These are phyloP conservation scores for Alosa sapidissima DNA, from an alignment of 2,797 vertebrate species.

Conservation along the genomic window DNA sequence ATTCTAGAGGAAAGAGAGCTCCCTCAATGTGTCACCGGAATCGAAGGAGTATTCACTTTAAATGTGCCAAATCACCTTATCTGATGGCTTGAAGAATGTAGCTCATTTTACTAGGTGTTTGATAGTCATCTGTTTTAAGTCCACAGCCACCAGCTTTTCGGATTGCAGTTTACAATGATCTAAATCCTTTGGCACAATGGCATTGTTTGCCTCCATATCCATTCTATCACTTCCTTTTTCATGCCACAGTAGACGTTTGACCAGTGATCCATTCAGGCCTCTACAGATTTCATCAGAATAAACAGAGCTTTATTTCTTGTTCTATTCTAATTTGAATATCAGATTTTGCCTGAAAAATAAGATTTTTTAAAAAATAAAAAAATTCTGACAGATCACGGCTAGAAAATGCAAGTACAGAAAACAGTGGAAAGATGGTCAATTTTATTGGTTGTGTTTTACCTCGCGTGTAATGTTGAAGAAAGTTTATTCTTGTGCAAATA, in stretches of 20 bases:
- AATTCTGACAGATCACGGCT: neutral
- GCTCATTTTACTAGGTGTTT: neutral
- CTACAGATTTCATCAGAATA: neutral
- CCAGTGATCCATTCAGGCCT: neutral
- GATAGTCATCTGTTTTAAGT: neutral
- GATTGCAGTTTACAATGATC: slow-evolving; percentile 1
- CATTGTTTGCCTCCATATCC: neutral
- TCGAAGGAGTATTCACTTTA: slow-evolving; percentile 5
- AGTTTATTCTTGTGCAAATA: neutral
- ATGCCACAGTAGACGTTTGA: no score
- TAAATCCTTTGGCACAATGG: neutral
- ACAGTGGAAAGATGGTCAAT: neutral
- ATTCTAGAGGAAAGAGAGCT: slow-evolving; percentile 12
- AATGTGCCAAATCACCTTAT: slow-evolving; percentile 5
- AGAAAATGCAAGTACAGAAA: neutral
- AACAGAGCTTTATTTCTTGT: no score
- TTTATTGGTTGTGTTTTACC: neutral
- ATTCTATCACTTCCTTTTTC: neutral
- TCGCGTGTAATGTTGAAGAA: neutral
- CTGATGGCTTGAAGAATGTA: neutral
- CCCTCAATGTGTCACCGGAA: neutral
- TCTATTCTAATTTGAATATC: neutral
- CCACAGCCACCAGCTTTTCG: neutral
- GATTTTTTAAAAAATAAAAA: no score
- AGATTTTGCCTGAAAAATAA: no score